Evolutionary conservation across 2,888 invertebrate genomes (phyloP), one percentile per base, ranked within the genome.

Genomic region (Nomada flava): DNA sequence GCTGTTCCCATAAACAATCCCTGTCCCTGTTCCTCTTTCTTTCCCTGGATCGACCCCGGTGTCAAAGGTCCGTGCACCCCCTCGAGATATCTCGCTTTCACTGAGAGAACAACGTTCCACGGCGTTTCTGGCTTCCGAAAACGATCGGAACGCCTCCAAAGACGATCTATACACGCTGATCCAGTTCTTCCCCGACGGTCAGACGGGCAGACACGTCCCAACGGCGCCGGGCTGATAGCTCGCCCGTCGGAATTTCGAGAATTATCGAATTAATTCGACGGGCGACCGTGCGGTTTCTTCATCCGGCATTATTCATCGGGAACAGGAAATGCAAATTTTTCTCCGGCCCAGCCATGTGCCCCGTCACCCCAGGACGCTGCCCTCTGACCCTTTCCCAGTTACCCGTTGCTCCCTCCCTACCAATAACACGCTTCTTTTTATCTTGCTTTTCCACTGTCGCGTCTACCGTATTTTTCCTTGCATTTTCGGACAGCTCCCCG

Each of bases 271-370:
- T 50, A 75, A 79, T 81, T 82, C 77, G 53, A 76, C 55, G 76
- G 57, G 44, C 57, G n/a, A 74, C 68, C 53, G 47, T 15, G 57
- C n/a, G 57, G 52, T 50, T 74, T 47, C 73, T 79, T 26, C 53
- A 63, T 44, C 79, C 76, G 84, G 80, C 88, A 89, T 90, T 90
- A 90, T 91, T 90, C 89, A 88, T 88, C 86, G 85, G 76, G 86
- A 89, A 90, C 91, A 86, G 89, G 91, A 91, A 91, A 92, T 91
- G 91, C 89, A 91, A 91, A 92, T 91, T 85, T 89, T 82, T 85
- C 82, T 82, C 76, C 78, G 85, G 82, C 83, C 83, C 75, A 77
- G 75, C 80, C 36, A 7, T 81, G 20, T 76, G 82, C 73, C 81
- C 82, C 84, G 84, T 82, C 79, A 62, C 36, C 83, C 64, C 73